Conservation (phyloP, 1,140 invertebrate species). For the Heliothis virescens region DNA sequence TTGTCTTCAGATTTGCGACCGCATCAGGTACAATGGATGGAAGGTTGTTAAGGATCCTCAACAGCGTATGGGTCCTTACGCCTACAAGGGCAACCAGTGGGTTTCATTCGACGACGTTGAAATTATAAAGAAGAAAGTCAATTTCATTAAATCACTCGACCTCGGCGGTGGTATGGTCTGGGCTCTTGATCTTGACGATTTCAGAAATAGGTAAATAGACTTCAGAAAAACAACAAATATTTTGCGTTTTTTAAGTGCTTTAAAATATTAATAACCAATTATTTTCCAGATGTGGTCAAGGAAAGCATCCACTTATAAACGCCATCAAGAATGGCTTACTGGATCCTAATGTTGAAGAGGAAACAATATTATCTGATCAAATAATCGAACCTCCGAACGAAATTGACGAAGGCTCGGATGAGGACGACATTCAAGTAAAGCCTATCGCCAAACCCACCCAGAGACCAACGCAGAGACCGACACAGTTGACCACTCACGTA, state of each 20-base stretch:
- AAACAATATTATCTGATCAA: conserved; percentile 55
- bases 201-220: conserved; percentile 87
- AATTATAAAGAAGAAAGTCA: conserved; percentile 92
- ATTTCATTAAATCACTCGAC: conserved; percentile 91
- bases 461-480: conserved; percentile 46
- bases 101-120: conserved; percentile 94
- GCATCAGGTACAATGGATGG: conserved; percentile 92
- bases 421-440: conserved; percentile 79
- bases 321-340: conserved; percentile 90
- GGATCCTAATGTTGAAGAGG: conserved; percentile 66
- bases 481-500: no score
- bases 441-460: conserved; percentile 55
- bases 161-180: conserved; percentile 96
- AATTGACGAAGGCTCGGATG: conserved; percentile 74
- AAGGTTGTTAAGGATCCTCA: conserved; percentile 91
- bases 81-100: conserved; percentile 95
- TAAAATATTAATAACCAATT: neutral
- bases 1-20: conserved; percentile 90
- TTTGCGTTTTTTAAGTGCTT: neutral
- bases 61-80: conserved; percentile 94
- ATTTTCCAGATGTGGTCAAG: conserved; percentile 88
- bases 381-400: conserved; percentile 63
- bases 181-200: conserved; percentile 96
- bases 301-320: conserved; percentile 91
- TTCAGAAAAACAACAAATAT: neutral